A percentile compares a stretch with the other conserved stretches of the same genome.
These are phyloP conservation scores for Sycophaga agraensis DNA, from an alignment of 1,140 invertebrate species.

Conservation along the genomic window DNA sequence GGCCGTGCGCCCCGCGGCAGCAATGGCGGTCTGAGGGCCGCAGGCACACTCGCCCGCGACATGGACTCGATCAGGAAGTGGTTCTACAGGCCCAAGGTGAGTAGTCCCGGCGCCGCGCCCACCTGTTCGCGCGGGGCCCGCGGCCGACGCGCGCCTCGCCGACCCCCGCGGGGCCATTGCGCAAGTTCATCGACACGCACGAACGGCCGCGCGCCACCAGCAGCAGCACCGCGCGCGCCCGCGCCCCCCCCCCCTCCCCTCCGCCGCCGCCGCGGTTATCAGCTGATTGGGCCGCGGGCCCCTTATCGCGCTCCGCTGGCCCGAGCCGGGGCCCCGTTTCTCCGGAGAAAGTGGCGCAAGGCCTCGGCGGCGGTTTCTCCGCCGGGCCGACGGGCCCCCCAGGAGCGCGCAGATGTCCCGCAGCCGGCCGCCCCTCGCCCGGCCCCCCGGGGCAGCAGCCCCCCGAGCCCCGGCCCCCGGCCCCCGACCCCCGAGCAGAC, in stretches of 20 bases:
- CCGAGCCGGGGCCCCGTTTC: too few species aligned
- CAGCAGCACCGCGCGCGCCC: neutral
- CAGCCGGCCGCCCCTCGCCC: too few species aligned
- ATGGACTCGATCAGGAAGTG: slow-evolving; percentile 90
- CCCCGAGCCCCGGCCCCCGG: too few species aligned
- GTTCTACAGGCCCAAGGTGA: slow-evolving; percentile 89
- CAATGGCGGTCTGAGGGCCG: neutral
- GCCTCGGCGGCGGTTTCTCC: too few species aligned
- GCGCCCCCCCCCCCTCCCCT: neutral
- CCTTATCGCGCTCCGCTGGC: too few species aligned
- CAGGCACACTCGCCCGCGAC: neutral
- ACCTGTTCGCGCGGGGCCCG: neutral
- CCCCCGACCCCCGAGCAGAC: too few species aligned
- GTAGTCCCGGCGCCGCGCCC: slow-evolving; percentile 31
- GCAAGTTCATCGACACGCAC: slow-evolving; percentile 10
- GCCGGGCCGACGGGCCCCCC: too few species aligned
- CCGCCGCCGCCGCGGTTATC: too few species aligned
- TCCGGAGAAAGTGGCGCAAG: too few species aligned
- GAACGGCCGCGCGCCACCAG: neutral
- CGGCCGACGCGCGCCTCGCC: neutral
- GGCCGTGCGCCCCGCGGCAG: neutral
- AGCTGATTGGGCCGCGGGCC: too few species aligned
- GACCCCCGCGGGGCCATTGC: neutral
- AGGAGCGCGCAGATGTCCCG: too few species aligned
- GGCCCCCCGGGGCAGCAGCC: too few species aligned